Conservation (phyloP, 1,140 invertebrate genomes). For the Laupala kohalensis region DNA sequence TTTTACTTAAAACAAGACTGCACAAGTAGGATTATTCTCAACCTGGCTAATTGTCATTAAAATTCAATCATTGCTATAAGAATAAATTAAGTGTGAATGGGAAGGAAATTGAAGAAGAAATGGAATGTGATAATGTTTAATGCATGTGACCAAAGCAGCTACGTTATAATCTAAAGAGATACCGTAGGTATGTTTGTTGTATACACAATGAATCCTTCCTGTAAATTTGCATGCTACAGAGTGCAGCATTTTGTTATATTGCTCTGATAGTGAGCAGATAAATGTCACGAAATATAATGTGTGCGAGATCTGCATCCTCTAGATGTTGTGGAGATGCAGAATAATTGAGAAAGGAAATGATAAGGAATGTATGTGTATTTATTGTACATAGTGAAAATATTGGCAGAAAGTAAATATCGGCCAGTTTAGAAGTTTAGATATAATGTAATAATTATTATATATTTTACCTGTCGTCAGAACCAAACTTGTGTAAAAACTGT, state of each 20-base stretch:
- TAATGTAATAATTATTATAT: constrained; percentile 12
- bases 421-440: constrained; percentile 13
- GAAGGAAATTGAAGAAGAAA: not conserved
- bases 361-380: constrained; percentile 13
- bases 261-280: not conserved
- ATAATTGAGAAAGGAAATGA: not conserved
- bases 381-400: constrained; percentile 14
- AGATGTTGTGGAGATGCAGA: not conserved
- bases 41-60: not conserved
- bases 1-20: not conserved
- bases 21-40: not conserved
- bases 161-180: constrained; percentile 1
- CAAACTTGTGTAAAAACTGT: constrained; percentile 11
- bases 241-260: not conserved
- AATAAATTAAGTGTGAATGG: not conserved
- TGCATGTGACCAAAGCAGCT: constrained; percentile 6
- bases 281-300: not conserved
- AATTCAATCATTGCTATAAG: not conserved
- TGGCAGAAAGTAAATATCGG: constrained; percentile 14
- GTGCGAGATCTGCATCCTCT: not conserved
- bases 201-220: not conserved
- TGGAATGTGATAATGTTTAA: not conserved
- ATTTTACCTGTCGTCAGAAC: constrained; percentile 13
- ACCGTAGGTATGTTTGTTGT: not conserved
- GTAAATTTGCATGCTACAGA: not conserved